Percentiles rank a stretch among this genome's conserved stretches.
These are phyloP conservation scores for Cyanocitta stelleri DNA, from an alignment of 2,113 vertebrate genomes.

Conservation along the genomic window DNA sequence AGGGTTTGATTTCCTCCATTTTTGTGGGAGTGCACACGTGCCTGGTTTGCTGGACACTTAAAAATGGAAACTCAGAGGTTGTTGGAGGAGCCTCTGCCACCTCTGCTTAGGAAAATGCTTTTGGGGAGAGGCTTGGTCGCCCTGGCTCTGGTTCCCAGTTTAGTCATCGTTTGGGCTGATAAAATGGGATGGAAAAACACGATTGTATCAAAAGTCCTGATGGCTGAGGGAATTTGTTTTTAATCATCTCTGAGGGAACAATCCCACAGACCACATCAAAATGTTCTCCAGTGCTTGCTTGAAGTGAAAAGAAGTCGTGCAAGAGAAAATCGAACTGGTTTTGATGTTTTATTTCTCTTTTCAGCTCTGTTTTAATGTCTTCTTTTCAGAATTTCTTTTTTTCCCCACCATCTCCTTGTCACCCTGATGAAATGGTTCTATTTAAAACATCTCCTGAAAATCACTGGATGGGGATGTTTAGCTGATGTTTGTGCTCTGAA, in stretches of 20 bases:
- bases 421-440: not conserved
- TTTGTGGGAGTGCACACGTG: rapidly evolving
- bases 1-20: not conserved
- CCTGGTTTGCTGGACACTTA: not conserved
- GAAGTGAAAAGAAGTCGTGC: not conserved
- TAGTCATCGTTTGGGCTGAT: not conserved
- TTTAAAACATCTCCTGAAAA: not conserved
- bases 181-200: not conserved
- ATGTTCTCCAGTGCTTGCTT: not conserved
- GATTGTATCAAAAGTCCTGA: not conserved
- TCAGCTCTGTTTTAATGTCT: rapidly evolving
- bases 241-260: not conserved
- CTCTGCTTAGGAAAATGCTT: not conserved
- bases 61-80: not conserved
- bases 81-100: not conserved
- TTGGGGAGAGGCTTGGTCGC: not conserved
- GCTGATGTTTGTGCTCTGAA: not conserved
- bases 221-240: not conserved
- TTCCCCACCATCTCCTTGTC: not conserved
- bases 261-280: not conserved
- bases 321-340: not conserved
- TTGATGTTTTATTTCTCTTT: not conserved
- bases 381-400: not conserved
- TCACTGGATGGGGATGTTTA: not conserved
- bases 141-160: not conserved